These are phyloP conservation scores for Notechis scutatus DNA, from an alignment of 2,113 vertebrate species.

Conservation along the genomic window DNA sequence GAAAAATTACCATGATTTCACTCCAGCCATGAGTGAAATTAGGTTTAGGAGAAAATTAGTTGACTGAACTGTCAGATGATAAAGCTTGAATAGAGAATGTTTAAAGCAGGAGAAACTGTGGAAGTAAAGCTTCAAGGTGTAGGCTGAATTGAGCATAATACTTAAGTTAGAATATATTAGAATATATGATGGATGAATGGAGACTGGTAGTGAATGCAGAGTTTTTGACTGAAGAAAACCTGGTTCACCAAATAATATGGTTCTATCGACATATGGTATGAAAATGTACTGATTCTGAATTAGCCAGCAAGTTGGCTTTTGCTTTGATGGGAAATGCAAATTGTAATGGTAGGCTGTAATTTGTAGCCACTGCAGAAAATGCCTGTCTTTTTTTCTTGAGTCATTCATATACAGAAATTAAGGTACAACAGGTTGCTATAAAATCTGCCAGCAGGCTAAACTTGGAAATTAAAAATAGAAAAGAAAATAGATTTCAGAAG, in stretches of 20 bases:
- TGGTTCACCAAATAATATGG: neutral
- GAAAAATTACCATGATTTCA: slow-evolving; percentile 64
- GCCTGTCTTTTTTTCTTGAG: neutral
- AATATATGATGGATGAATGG: neutral
- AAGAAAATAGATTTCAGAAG: neutral
- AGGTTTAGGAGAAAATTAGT: slow-evolving; percentile 75
- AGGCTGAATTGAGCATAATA: slow-evolving; percentile 20
- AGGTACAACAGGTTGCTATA: neutral
- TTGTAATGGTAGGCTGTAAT: neutral
- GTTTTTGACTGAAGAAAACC: neutral
- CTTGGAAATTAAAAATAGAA: neutral
- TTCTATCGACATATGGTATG: neutral
- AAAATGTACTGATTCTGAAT: neutral
- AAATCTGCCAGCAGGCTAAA: neutral
- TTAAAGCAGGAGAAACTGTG: slow-evolving; percentile 47
- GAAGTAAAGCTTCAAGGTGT: slow-evolving; percentile 10
- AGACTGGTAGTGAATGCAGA: neutral
- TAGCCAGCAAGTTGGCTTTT: neutral
- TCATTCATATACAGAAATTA: neutral
- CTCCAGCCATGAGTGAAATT: slow-evolving; percentile 75
- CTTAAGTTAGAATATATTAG: neutral
- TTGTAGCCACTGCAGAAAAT: neutral
- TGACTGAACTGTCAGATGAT: slow-evolving; percentile 73
- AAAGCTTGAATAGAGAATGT: slow-evolving; percentile 58
- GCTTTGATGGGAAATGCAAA: neutral